Conservation (phyloP, 92 coral and sea anemone species). For the Chrysogorgia sp. region DNA sequence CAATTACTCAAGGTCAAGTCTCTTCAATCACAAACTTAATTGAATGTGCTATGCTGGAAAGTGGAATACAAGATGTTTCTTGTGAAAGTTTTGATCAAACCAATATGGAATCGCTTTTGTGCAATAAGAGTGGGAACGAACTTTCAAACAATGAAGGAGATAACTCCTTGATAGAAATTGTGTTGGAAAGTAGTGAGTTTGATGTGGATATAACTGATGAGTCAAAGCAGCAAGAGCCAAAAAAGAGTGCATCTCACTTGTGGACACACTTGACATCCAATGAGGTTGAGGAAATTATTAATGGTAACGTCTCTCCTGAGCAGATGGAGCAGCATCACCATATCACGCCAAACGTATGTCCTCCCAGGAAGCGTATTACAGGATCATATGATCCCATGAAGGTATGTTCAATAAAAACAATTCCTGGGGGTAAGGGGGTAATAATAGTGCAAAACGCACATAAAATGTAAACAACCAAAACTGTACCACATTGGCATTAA, state of each 20-base stretch:
- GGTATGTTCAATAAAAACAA: neutral
- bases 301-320: conserved; percentile 24
- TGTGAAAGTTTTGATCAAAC: neutral
- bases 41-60: conserved; percentile 33
- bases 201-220: too few relatives aligned
- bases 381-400: conserved; percentile 26
- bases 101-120: neutral
- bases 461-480: too few relatives aligned
- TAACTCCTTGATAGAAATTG: too few relatives aligned
- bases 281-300: conserved; percentile 12
- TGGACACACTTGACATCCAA: conserved; percentile 35
- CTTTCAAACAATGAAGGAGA: conserved; percentile 16
- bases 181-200: conserved; percentile 13
- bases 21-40: conserved; percentile 29
- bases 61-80: conserved; percentile 35
- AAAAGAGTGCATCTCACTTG: conserved; percentile 27
- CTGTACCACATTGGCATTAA: too few relatives aligned
- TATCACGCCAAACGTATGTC: conserved; percentile 14
- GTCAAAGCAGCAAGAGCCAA: neutral
- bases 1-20: conserved; percentile 10
- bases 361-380: conserved; percentile 11
- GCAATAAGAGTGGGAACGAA: neutral
- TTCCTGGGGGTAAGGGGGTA: too few relatives aligned
- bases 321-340: conserved; percentile 37
- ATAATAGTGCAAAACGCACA: too few relatives aligned